These are phyloP conservation scores for Melinaea marsaeus DNA, from an alignment of 2,888 invertebrate species.

Conservation along the genomic window DNA sequence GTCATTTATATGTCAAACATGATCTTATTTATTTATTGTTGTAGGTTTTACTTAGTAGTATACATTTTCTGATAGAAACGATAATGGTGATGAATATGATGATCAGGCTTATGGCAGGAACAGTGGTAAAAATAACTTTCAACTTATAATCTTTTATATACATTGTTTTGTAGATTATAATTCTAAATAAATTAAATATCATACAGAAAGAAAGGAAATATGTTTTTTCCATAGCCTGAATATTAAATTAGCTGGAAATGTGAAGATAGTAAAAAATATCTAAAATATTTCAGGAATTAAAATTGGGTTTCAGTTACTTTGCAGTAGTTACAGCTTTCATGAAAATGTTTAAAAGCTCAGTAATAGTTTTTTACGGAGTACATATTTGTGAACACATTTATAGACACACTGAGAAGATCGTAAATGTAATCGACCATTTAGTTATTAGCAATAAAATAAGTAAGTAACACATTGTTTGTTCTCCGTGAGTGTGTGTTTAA, in stretches of 20 bases:
- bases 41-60: too few species aligned
- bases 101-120: too few species aligned
- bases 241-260: too few species aligned
- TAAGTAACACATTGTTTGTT: background rate
- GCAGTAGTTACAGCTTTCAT: background rate
- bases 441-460: background rate
- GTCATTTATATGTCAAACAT: too few species aligned
- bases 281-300: too few species aligned
- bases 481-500: background rate
- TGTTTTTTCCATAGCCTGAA: too few species aligned
- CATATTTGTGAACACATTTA: slow-evolving; percentile 1
- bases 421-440: background rate
- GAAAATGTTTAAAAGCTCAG: background rate
- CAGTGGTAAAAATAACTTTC: too few species aligned
- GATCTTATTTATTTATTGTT: too few species aligned
- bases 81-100: too few species aligned
- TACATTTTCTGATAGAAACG: too few species aligned
- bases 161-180: background rate
- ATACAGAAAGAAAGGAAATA: background rate
- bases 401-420: background rate
- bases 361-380: background rate
- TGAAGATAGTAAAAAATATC: too few species aligned
- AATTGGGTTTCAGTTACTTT: background rate
- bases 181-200: slow-evolving; percentile 2
- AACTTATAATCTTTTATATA: too few species aligned